A percentile compares a stretch with the other conserved stretches of the same genome.
Evolutionary conservation across 1,140 invertebrate species (phyloP).

Genomic region (Plectrocnemia conspersa): DNA sequence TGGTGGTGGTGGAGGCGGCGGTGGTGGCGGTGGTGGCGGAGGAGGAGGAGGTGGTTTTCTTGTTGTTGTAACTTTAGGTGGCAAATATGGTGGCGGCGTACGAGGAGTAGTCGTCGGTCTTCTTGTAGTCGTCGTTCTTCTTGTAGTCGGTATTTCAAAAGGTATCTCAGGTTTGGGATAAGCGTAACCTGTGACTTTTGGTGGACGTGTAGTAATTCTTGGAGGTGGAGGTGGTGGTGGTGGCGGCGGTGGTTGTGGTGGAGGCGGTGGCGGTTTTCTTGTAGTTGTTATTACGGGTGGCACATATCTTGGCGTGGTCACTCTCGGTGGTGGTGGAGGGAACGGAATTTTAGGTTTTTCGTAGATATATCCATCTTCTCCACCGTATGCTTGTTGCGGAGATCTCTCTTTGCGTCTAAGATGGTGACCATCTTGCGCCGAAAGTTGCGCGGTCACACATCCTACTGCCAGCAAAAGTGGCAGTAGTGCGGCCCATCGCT

Average conservation of each 20-base stretch:
- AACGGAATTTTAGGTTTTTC: conserved; percentile 23
- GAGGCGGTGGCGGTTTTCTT: conserved; percentile 15
- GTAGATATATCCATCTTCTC: conserved; percentile 13
- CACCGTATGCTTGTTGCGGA: conserved; percentile 2
- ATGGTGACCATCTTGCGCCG: not conserved
- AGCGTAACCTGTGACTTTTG: conserved; percentile 12
- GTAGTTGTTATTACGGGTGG: not conserved
- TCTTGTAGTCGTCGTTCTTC: not conserved
- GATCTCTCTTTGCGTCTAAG: conserved; percentile 11
- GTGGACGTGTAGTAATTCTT: conserved; percentile 13
- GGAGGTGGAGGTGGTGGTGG: conserved; percentile 27
- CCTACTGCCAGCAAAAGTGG: conserved; percentile 19
- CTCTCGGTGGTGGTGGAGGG: conserved; percentile 20
- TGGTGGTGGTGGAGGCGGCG: conserved; percentile 20
- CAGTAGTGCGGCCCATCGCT: conserved; percentile 20
- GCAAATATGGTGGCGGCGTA: conserved; percentile 11
- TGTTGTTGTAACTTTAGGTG: conserved; percentile 5
- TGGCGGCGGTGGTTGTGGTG: conserved; percentile 13
- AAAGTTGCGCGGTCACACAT: not conserved
- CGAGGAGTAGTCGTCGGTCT: conserved; percentile 25
- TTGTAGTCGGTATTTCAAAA: conserved; percentile 8
- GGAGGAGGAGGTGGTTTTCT: conserved; percentile 30
- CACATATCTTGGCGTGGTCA: not conserved
- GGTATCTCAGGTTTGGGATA: conserved; percentile 14
- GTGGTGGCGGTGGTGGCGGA: conserved; percentile 17